These are phyloP conservation scores for Spodoptera picta DNA, from an alignment of 2,888 invertebrate genomes.

Conservation along the genomic window DNA sequence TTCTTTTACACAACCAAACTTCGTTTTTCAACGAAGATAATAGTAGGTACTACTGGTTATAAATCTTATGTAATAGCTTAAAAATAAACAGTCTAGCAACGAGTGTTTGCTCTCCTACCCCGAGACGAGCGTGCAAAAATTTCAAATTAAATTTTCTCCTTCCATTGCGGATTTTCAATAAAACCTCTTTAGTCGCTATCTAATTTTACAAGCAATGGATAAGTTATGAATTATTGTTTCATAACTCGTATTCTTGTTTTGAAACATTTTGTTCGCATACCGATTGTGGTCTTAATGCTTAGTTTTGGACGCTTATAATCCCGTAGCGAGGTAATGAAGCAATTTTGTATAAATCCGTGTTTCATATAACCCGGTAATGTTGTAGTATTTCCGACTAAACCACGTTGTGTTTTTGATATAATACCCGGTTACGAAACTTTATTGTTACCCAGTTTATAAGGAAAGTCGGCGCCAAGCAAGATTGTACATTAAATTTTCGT, in stretches of 20 bases:
- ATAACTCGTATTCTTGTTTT: slow-evolving; percentile 20
- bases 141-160: slow-evolving; percentile 21
- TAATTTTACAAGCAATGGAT: slow-evolving; percentile 30
- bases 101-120: slow-evolving; percentile 41
- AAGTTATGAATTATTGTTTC: slow-evolving; percentile 8
- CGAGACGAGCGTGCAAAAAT: slow-evolving; percentile 32
- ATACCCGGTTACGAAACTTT: slow-evolving; percentile 13
- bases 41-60: slow-evolving; percentile 70
- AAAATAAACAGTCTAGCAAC: slow-evolving; percentile 73
- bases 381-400: slow-evolving; percentile 35
- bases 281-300: slow-evolving; percentile 52
- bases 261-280: slow-evolving; percentile 31
- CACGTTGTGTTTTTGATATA: slow-evolving; percentile 24
- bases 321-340: slow-evolving; percentile 55
- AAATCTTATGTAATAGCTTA: slow-evolving; percentile 76
- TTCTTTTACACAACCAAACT: slow-evolving; percentile 63
- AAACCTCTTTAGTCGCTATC: not conserved
- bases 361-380: slow-evolving; percentile 37
- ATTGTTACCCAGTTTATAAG: too few species aligned
- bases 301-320: slow-evolving; percentile 59
- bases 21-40: slow-evolving; percentile 73
- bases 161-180: slow-evolving; percentile 39
- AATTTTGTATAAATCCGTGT: slow-evolving; percentile 57
- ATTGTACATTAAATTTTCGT: not conserved
- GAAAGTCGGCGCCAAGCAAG: too few species aligned